phyloP scores from a whole-genome alignment of 2,888 invertebrate species.

The Mesorhabditis sp. region DNA sequence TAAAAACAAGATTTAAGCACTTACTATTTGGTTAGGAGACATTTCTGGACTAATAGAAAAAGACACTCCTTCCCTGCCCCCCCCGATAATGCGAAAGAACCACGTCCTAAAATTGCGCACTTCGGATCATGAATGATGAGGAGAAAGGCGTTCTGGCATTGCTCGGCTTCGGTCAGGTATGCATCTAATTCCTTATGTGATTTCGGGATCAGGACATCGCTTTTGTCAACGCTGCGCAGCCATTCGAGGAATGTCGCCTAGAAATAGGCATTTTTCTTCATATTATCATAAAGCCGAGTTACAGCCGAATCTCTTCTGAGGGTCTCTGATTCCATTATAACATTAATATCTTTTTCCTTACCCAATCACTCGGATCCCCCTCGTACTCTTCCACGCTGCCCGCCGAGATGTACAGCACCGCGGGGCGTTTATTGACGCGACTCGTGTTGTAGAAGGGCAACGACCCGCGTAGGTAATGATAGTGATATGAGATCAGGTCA shows the following conservation, averaged over 20 bases:
- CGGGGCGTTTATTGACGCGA: background rate
- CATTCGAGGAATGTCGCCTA: constrained; percentile 11
- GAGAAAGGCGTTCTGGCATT: constrained; percentile 25
- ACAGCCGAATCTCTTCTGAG: no score
- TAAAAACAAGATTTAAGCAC: no score
- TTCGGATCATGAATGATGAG: constrained; percentile 18
- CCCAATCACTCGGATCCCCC: background rate
- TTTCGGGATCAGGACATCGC: constrained; percentile 16
- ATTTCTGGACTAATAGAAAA: no score
- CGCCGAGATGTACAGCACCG: background rate
- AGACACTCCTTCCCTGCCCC: no score
- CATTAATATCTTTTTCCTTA: no score
- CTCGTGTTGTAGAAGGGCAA: background rate
- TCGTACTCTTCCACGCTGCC: background rate
- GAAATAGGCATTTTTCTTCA: background rate
- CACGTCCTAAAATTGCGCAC: background rate
- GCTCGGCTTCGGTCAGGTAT: constrained; percentile 18
- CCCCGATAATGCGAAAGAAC: no score
- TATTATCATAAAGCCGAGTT: background rate
- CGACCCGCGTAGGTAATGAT: background rate
- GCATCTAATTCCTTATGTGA: constrained; percentile 16
- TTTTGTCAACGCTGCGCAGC: constrained; percentile 22
- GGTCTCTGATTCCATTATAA: no score
- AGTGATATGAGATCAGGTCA: background rate
- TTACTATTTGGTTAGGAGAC: no score